Base-by-base conservation (phyloP, 2,797 vertebrate genomes). In the Schizothorax lantsangensis region DNA sequence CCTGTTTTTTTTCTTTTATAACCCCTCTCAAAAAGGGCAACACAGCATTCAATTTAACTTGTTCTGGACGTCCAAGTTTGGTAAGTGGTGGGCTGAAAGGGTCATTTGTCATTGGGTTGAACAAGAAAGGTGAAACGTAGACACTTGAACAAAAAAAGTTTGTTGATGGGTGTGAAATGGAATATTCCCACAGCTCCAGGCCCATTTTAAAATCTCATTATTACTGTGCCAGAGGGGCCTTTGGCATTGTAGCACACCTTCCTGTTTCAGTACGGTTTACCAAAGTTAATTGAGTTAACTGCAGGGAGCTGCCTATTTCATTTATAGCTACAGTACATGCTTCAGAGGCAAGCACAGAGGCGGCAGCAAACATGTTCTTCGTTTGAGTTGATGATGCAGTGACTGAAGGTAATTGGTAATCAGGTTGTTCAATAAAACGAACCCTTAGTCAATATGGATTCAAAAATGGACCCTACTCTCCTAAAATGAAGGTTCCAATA, bases 211-310 rank as follows among this genome's bases (percentile, higher is more conserved):
- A 43, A 43, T 77, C 45, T 89, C 69, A 88, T 89, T 91, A 82
- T 62, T 68, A 80, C 87, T 81, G 49, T 83, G 81, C 87, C 86
- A 75, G 83, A 84, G 89, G 89, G 88, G 68, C 30, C 47, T 74
- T 19, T 85, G 79, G 87, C 38, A 81, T 64, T 84, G 38, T 74
- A 78, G 69, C 36, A 82, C 49, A 84, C 81, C 86, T 81, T 85
- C 75, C 72, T 86, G 23, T 86, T 73, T 90, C 69, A 71, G 17
- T 86, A 52, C 21, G 47, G 75, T 91, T 89, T 84, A 88, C 38
- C 64, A 47, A 75, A 91, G 84, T 88, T 91, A 92, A 93, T 88
- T 91, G 88, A 89, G 77, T 66, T 23, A 88, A 91, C 91, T 57
- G 68, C 89, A 84, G 84, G 84, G 92, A 82, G 85, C 86, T 64